These are phyloP conservation scores for Magallana gigas DNA, from an alignment of 1,140 invertebrate species.

Conservation along the genomic window DNA sequence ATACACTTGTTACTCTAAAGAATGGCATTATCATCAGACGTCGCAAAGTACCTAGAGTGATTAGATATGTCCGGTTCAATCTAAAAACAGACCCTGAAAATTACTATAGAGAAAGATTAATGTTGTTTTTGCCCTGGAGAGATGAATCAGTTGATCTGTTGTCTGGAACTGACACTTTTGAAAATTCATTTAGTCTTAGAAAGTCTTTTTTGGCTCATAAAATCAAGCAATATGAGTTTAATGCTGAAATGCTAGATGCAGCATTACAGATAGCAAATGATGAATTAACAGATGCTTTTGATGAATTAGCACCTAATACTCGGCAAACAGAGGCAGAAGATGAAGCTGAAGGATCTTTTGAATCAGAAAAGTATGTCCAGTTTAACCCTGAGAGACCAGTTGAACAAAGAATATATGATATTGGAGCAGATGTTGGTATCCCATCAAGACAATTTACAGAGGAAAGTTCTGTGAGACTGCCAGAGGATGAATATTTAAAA, in stretches of 20 bases:
- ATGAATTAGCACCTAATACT: slow-evolving; percentile 21
- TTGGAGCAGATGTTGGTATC: slow-evolving; percentile 41
- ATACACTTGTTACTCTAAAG: slow-evolving; percentile 34
- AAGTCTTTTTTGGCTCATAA: neutral
- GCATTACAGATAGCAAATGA: neutral
- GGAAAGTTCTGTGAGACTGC: neutral
- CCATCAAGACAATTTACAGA: neutral
- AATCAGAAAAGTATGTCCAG: neutral
- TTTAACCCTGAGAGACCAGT: slow-evolving; percentile 41
- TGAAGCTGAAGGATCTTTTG: neutral
- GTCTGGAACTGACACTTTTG: too few species aligned
- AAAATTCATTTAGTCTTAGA: neutral
- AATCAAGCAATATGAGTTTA: slow-evolving; percentile 10
- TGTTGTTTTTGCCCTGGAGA: too few species aligned
- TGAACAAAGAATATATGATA: slow-evolving; percentile 44
- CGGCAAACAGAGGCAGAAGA: slow-evolving; percentile 11
- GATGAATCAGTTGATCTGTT: too few species aligned
- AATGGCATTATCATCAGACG: slow-evolving; percentile 46
- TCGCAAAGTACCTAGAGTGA: neutral
- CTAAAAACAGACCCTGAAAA: neutral
- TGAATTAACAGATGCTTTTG: neutral
- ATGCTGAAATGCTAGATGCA: slow-evolving; percentile 12
- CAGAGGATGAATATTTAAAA: slow-evolving; percentile 41
- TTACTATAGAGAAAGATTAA: too few species aligned
- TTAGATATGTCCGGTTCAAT: neutral